These are phyloP conservation scores for Cheirogaleus major DNA, from an alignment of 2,797 vertebrate genomes.

Conservation along the genomic window DNA sequence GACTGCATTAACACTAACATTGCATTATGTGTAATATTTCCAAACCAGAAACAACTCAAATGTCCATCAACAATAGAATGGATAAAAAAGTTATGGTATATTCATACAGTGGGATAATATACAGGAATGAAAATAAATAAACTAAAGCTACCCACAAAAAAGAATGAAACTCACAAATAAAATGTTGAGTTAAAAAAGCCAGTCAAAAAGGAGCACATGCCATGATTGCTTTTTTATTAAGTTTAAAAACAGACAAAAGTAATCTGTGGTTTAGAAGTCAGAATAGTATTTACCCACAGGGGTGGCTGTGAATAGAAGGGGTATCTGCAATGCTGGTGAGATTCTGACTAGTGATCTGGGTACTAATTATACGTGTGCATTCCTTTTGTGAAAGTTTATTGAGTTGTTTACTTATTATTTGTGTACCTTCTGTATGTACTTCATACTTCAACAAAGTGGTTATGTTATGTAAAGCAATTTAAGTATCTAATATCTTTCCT, in stretches of 20 bases:
- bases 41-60: background rate
- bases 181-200: background rate
- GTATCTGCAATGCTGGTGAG: background rate
- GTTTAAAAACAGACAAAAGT: background rate
- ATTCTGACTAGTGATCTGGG: background rate
- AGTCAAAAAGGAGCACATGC: background rate
- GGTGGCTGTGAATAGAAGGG: background rate
- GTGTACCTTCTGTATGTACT: background rate
- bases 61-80: background rate
- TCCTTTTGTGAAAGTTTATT: background rate
- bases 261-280: background rate
- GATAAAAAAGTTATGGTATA: background rate
- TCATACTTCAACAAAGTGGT: background rate
- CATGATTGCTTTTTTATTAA: background rate
- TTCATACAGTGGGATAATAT: background rate
- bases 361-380: background rate
- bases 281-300: background rate
- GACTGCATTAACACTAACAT: background rate
- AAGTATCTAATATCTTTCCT: background rate
- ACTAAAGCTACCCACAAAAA: background rate
- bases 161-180: background rate
- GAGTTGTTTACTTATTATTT: background rate
- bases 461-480: background rate
- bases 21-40: background rate
- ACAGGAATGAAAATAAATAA: background rate